Evolutionary conservation across 2,797 vertebrate species (phyloP), one percentile per base, ranked within the genome.

Genomic region (Microctenopoma steveboyesi): DNA sequence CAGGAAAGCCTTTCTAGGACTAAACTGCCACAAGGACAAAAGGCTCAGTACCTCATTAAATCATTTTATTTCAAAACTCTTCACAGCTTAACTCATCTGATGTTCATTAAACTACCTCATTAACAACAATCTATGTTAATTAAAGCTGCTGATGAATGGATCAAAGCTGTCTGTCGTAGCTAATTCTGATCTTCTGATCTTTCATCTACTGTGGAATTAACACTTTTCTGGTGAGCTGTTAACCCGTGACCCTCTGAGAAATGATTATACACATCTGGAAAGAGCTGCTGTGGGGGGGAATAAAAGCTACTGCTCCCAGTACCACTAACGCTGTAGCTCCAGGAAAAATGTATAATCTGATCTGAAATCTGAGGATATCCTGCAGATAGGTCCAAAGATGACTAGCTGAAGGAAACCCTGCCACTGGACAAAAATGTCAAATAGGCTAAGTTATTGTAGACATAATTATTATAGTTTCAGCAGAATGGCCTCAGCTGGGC

Each of bases 251-350:
- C 22, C 4, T 68, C 73, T 39, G 61, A 63, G 28, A 71, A 76
- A 66, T 65, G 4, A 65, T 62, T 66, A 10, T 68, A 81, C 48
- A 71, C 75, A 87, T 81, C 57, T 81, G 67, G 66, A 74, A 60
- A 55, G 54, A 64, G 54, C 18, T 3, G 1, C 28, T 50, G 43
- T 63, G 64, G 7, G 4, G 5, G 27, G 30, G 11, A 4, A 18
- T 42, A 30, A 68, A 37, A 68, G 40, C 63, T 47, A 45, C 57
- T 43, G 45, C 59, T 42, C 16, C 13, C 15, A 51, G 10, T 13
- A 33, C 47, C 40, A 51, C 3, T 16, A 50, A 15, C 15, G 4
- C 52, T 68, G 57, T 28, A 50, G 35, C 39, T 70, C 52, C 22
- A 16, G n/a, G 49, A 78, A 53, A 2, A 63, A 70, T 61, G 76